These are phyloP conservation scores for Enteromius fasciolatus DNA, from an alignment of 2,797 vertebrate genomes.

Conservation along the genomic window DNA sequence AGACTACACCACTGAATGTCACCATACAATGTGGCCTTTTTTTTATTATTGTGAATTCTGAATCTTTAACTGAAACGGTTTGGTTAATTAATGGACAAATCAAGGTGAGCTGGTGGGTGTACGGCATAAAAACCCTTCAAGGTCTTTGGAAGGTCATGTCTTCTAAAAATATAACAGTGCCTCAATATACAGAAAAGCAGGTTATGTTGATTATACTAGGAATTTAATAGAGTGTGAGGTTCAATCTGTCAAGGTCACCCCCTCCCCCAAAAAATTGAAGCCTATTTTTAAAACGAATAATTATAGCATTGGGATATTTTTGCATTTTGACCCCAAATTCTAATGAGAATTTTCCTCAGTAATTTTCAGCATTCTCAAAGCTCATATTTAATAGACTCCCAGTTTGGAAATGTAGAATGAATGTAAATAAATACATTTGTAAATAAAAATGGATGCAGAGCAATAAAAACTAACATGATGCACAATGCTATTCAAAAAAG, in stretches of 20 bases:
- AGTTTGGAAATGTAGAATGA: background rate
- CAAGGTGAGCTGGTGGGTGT: background rate
- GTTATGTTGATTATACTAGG: background rate
- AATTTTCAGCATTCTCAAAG: background rate
- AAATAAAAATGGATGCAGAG: background rate
- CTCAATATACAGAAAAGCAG: conserved; percentile 1
- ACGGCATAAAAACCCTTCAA: background rate
- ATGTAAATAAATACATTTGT: background rate
- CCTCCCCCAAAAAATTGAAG: too few relatives aligned
- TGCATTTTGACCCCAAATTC: background rate
- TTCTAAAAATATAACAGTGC: conserved; percentile 15
- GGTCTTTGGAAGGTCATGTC: background rate
- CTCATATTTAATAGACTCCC: background rate
- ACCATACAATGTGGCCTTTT: conserved; percentile 4
- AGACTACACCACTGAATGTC: background rate
- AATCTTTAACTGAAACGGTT: background rate
- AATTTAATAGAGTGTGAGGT: background rate
- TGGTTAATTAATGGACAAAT: background rate
- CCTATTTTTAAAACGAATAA: background rate
- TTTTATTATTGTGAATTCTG: conserved; percentile 11
- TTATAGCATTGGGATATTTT: background rate
- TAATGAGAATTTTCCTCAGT: background rate
- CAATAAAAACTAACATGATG: background rate
- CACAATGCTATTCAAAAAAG: background rate
- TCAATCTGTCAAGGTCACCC: background rate